These are phyloP conservation scores for Noctuana brunneofusca DNA, from an alignment of 2,888 invertebrate genomes.

Conservation along the genomic window DNA sequence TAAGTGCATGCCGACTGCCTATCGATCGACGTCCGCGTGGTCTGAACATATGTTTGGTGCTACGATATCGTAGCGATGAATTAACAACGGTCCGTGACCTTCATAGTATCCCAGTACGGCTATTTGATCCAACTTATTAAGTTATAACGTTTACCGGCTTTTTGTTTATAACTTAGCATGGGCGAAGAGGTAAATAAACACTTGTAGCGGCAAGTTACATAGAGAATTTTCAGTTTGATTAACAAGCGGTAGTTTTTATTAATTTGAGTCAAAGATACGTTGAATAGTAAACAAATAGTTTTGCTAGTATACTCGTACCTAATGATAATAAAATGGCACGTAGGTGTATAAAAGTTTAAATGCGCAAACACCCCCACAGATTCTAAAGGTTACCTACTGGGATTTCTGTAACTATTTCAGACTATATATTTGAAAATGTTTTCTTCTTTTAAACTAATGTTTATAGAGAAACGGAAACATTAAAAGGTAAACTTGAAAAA, in stretches of 20 bases:
- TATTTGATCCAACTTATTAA: slow-evolving; percentile 11
- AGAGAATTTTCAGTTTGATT: slow-evolving; percentile 1
- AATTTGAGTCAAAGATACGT: neutral
- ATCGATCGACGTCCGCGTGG: slow-evolving; percentile 72
- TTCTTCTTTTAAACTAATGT: slow-evolving; percentile 2
- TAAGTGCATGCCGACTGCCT: slow-evolving; percentile 71
- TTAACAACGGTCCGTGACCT: slow-evolving; percentile 46
- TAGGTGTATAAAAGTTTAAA: neutral
- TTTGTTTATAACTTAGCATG: slow-evolving; percentile 42
- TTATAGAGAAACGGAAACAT: slow-evolving; percentile 5
- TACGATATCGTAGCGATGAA: slow-evolving; percentile 49
- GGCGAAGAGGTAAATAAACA: slow-evolving; percentile 72
- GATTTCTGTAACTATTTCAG: neutral
- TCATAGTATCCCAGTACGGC: slow-evolving; percentile 22
- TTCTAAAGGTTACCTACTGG: slow-evolving; percentile 33
- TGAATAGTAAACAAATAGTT: neutral
- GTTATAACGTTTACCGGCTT: slow-evolving; percentile 43
- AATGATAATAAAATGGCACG: neutral
- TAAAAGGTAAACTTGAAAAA: slow-evolving; percentile 7
- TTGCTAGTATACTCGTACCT: neutral
- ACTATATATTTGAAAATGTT: slow-evolving; percentile 1
- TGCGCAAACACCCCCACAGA: slow-evolving; percentile 11
- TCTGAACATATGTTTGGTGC: slow-evolving; percentile 73
- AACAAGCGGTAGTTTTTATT: neutral
- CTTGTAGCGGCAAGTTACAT: slow-evolving; percentile 61